Conservation (phyloP, 1,140 invertebrate genomes). For the Cecropterus lyciades region DNA sequence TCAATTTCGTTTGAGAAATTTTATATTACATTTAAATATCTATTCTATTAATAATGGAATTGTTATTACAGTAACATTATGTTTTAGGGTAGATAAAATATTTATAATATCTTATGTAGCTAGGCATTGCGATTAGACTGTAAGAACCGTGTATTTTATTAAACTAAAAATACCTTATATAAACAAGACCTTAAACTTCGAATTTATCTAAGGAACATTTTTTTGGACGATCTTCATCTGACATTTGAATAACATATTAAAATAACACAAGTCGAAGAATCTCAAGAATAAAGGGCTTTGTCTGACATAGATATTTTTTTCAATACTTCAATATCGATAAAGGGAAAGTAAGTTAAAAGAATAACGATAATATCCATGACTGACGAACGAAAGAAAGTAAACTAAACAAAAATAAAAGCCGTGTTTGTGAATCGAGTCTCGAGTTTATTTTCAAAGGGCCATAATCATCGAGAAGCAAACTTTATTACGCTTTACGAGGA, state of each 20-base stretch:
- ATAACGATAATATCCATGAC: conserved; percentile 66
- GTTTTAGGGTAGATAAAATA: no score
- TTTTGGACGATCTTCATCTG: not conserved
- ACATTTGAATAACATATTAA: not conserved
- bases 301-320: conserved; percentile 36
- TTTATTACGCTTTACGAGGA: conserved; percentile 65
- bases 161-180: no score
- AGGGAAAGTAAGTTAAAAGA: conserved; percentile 42
- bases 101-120: no score
- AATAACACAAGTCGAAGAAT: conserved; percentile 1
- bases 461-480: conserved; percentile 67
- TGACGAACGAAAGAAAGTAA: conserved; percentile 52
- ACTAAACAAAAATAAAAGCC: conserved; percentile 71
- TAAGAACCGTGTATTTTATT: no score
- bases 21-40: conserved; percentile 9
- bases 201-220: not conserved
- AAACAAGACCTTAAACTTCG: not conserved
- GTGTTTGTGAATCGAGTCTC: conserved; percentile 52
- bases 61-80: not conserved
- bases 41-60: not conserved
- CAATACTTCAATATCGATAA: not conserved
- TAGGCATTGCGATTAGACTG: no score
- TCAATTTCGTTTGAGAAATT: conserved; percentile 27
- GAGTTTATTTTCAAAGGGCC: conserved; percentile 67
- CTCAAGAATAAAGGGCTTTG: not conserved